Conservation (phyloP, 2,113 vertebrate genomes). For the Eudyptes chrysolophus region DNA sequence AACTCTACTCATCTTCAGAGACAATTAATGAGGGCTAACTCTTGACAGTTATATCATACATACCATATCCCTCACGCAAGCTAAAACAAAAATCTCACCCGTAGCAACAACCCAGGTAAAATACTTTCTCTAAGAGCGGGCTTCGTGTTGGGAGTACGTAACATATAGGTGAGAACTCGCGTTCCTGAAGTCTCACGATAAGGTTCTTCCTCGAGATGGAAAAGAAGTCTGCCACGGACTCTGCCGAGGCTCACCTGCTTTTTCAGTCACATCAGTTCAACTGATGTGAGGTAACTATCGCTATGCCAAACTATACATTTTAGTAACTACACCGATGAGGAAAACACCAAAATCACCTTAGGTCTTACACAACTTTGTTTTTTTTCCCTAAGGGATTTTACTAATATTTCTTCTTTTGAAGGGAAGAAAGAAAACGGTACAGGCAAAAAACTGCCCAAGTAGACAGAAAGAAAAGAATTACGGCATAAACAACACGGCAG, state of each 20-base stretch:
- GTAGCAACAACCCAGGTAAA: neutral
- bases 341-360: neutral
- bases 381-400: neutral
- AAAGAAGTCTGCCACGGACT: neutral
- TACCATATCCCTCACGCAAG: neutral
- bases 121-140: neutral
- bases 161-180: neutral
- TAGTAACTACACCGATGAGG: neutral
- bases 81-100: neutral
- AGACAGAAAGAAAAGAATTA: neutral
- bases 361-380: too few relatives aligned
- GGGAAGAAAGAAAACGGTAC: rapidly evolving
- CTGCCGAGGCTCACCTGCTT: neutral
- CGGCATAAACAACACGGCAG: neutral
- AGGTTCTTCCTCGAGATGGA: neutral
- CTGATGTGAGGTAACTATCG: neutral
- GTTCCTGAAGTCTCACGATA: neutral
- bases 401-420: neutral
- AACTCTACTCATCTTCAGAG: neutral
- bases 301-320: neutral
- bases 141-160: neutral
- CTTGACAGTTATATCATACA: neutral
- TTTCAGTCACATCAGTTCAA: neutral
- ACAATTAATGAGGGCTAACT: too few relatives aligned
- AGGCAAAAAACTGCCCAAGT: neutral